phyloP scores from a whole-genome alignment of 2,113 vertebrate species.

The Xenus cinereus region DNA sequence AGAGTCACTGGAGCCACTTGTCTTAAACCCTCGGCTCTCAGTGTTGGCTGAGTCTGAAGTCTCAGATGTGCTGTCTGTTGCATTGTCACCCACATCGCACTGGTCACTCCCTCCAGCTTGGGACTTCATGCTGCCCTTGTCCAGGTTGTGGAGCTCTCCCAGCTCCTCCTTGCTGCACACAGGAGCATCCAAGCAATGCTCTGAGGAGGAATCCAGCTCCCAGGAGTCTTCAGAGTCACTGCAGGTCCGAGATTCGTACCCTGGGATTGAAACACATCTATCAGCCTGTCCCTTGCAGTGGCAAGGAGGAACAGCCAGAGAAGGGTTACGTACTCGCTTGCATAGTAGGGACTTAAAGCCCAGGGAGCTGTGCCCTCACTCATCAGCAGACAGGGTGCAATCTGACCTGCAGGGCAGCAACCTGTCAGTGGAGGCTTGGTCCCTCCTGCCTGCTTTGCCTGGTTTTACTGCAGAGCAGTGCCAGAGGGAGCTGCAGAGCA shows the following conservation, averaged over 20 bases:
- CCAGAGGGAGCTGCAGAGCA: not conserved
- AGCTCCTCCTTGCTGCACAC: slow-evolving; percentile 57
- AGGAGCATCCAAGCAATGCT: slow-evolving; percentile 62
- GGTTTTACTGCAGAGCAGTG: not conserved
- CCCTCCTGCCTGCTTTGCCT: not conserved
- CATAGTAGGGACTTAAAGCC: not conserved
- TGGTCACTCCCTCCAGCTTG: not conserved
- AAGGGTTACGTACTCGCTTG: not conserved
- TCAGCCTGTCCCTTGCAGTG: not conserved
- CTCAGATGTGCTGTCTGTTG: slow-evolving; percentile 78
- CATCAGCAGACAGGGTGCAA: not conserved
- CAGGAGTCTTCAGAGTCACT: slow-evolving; percentile 93
- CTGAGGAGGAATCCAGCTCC: slow-evolving; percentile 81
- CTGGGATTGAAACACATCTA: slow-evolving; percentile 62
- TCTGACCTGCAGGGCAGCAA: not conserved
- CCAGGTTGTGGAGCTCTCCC: slow-evolving; percentile 40
- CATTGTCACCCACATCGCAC: not conserved
- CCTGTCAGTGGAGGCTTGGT: not conserved
- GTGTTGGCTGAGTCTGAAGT: slow-evolving; percentile 85
- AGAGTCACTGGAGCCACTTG: slow-evolving; percentile 91
- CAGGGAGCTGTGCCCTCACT: not conserved
- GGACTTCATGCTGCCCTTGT: not conserved
- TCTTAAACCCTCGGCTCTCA: slow-evolving; percentile 77
- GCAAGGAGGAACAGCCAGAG: not conserved
- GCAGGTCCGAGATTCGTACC: slow-evolving; percentile 89